Evolutionary conservation across 2,888 invertebrate species (phyloP).

Genomic region (Caenorhabditis drosophilae): DNA sequence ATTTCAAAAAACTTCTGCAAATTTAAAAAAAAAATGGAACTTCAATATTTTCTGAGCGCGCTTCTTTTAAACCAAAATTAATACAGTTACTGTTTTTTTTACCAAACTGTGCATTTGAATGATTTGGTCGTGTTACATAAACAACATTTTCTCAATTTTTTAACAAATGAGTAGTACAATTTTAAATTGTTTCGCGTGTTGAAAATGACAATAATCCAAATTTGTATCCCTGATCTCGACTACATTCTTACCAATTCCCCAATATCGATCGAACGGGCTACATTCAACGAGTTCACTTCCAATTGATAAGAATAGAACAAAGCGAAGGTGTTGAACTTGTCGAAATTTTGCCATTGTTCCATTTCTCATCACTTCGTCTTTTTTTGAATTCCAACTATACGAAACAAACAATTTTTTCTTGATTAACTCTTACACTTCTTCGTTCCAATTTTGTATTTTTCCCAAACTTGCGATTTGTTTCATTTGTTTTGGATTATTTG

Average conservation of each 20-base stretch:
- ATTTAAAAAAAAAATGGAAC: no score
- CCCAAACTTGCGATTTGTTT: conserved; percentile 22
- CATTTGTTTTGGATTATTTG: conserved; percentile 22
- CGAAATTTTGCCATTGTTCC: conserved; percentile 41
- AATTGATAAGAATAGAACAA: conserved; percentile 38
- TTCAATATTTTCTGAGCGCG: no score
- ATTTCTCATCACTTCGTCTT: conserved; percentile 38
- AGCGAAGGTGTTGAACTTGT: conserved; percentile 18
- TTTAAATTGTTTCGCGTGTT: no score
- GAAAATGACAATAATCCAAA: background rate
- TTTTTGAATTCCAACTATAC: conserved; percentile 43
- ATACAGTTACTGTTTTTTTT: no score
- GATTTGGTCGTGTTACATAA: no score
- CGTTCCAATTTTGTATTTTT: conserved; percentile 11
- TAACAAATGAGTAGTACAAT: no score
- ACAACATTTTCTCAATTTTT: conserved; percentile 4
- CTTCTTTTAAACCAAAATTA: no score
- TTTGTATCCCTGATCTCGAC: background rate
- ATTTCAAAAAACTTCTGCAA: no score
- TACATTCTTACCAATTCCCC: conserved; percentile 46
- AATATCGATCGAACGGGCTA: conserved; percentile 43
- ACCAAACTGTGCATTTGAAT: no score
- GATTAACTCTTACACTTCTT: conserved; percentile 8
- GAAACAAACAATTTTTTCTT: background rate
- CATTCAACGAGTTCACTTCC: conserved; percentile 45